A percentile compares a stretch with the other conserved stretches of the same genome.
Conservation (phyloP, 1,140 invertebrate genomes). For the Bombus pascuorum region DNA sequence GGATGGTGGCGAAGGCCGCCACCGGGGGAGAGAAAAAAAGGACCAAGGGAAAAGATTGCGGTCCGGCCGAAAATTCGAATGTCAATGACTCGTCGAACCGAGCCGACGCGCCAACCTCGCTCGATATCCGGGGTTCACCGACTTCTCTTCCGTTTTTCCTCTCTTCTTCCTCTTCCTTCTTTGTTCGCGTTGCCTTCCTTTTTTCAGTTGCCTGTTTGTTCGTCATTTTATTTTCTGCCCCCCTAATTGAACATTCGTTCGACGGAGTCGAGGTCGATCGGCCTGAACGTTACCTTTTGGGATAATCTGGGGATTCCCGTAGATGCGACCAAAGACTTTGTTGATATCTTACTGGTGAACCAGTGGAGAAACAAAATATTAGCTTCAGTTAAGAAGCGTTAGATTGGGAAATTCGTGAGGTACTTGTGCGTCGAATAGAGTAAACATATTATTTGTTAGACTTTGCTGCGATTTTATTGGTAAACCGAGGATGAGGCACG, state of each 20-base stretch:
- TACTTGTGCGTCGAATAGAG: too few relatives aligned
- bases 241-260: slow-evolving; percentile 1
- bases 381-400: background rate
- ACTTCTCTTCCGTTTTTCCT: slow-evolving; percentile 4
- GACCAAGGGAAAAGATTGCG: slow-evolving; percentile 70
- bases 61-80: slow-evolving; percentile 70
- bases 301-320: background rate
- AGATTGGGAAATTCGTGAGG: background rate
- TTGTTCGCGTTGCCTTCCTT: background rate
- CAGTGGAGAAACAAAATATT: too few relatives aligned
- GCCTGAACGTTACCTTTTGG: background rate
- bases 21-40: slow-evolving; percentile 24
- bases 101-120: slow-evolving; percentile 34
- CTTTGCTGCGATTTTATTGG: too few relatives aligned
- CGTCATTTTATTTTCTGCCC: background rate
- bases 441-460: too few relatives aligned
- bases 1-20: slow-evolving; percentile 19
- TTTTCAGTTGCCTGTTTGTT: background rate
- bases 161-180: background rate
- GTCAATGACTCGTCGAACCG: slow-evolving; percentile 70
- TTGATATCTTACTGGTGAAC: background rate
- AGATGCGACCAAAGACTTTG: background rate
- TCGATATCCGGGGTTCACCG: slow-evolving; percentile 51
- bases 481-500: too few relatives aligned
- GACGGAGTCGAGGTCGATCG: background rate